Conservation (phyloP, 35 echinoderm and acorn worm genomes). For the Patiria miniata region DNA sequence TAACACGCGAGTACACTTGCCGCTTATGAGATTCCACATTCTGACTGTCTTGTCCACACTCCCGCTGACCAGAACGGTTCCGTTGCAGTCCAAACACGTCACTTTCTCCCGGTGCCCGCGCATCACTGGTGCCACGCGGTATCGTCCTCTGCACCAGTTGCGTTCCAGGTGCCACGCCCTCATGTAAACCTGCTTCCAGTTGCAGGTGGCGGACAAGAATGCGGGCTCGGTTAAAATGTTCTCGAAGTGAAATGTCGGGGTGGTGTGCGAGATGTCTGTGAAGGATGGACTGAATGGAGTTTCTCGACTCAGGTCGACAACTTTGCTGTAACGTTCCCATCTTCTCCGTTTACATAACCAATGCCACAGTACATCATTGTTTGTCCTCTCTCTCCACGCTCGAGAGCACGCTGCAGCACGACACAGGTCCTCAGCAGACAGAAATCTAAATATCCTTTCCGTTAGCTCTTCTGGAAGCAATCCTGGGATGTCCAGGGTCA, state of each 20-base stretch:
- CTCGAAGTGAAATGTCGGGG: conserved; percentile 45
- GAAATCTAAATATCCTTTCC: conserved; percentile 35
- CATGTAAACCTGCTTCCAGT: conserved; percentile 78
- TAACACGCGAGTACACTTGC: conserved; percentile 54
- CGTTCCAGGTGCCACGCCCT: conserved; percentile 63
- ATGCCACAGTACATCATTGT: conserved; percentile 37
- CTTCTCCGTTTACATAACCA: conserved; percentile 12
- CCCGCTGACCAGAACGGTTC: conserved; percentile 51
- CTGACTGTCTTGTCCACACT: conserved; percentile 72
- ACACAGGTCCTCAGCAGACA: conserved; percentile 38
- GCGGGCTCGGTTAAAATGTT: not conserved
- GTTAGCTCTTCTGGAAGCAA: conserved; percentile 38
- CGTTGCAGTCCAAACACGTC: conserved; percentile 57
- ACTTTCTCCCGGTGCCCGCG: conserved; percentile 61
- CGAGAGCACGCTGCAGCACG: conserved; percentile 4
- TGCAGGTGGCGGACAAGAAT: conserved; percentile 36
- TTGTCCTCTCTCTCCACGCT: conserved; percentile 42
- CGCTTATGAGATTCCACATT: conserved; percentile 64
- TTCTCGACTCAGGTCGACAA: conserved; percentile 25
- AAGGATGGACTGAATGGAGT: conserved; percentile 24
- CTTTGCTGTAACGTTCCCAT: conserved; percentile 41
- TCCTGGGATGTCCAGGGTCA: conserved; percentile 38
- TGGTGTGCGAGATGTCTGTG: conserved; percentile 34
- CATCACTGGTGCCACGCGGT: conserved; percentile 54
- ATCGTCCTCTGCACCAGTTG: conserved; percentile 61